A percentile compares a stretch with the other conserved stretches of the same genome.
Conservation (phyloP, 2,888 invertebrate genomes). For the Caenorhabditis plicata region DNA sequence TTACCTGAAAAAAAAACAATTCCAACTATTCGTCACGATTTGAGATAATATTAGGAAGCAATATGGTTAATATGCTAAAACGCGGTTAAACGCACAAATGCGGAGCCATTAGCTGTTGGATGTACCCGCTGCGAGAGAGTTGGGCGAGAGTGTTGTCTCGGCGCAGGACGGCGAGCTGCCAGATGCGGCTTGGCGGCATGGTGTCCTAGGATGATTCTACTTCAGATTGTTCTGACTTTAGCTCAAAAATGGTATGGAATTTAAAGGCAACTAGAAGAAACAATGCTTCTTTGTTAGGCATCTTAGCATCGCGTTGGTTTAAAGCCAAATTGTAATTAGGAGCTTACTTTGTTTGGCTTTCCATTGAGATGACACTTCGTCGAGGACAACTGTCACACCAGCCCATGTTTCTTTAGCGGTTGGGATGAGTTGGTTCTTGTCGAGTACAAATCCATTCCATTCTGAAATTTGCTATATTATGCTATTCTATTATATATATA, state of each 20-base stretch:
- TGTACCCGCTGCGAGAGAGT: background rate
- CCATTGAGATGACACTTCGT: conserved; percentile 41
- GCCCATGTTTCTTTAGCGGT: conserved; percentile 64
- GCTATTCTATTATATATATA: too few relatives aligned
- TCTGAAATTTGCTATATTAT: conserved; percentile 31
- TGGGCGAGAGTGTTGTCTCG: too few relatives aligned
- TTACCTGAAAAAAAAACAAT: conserved; percentile 15
- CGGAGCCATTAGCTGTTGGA: background rate
- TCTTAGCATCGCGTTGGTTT: too few relatives aligned
- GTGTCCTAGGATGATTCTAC: too few relatives aligned
- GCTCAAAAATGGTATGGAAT: too few relatives aligned
- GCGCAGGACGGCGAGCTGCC: background rate
- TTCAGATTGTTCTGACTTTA: too few relatives aligned
- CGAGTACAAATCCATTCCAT: conserved; percentile 63
- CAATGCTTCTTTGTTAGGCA: too few relatives aligned
- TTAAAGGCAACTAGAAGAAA: too few relatives aligned
- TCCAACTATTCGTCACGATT: too few relatives aligned
- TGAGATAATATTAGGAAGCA: background rate
- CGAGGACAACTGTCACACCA: conserved; percentile 56
- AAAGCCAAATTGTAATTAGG: too few relatives aligned
- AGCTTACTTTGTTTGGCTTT: conserved; percentile 21
- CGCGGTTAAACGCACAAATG: background rate
- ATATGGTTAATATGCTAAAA: background rate
- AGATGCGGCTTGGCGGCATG: too few relatives aligned
- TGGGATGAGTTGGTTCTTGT: conserved; percentile 56